These are phyloP conservation scores for Cliona cf. orientalis DNA, from an alignment of 37 sponge, comb jelly and placozoan genomes.

Conservation along the genomic window DNA sequence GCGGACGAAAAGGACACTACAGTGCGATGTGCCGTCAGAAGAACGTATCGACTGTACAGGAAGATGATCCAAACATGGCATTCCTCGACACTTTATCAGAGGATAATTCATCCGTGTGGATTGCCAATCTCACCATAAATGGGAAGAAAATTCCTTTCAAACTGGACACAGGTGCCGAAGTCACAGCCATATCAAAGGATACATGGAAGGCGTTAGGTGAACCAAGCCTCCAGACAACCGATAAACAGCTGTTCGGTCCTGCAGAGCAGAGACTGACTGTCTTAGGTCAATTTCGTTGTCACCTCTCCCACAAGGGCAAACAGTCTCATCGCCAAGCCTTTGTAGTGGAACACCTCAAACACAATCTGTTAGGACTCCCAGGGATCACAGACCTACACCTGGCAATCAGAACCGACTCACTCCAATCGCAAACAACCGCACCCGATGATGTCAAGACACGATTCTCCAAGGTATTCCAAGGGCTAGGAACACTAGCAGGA, in stretches of 20 bases:
- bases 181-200: too few species aligned
- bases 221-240: neutral
- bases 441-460: neutral
- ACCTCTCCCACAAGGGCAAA: neutral
- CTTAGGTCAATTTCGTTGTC: neutral
- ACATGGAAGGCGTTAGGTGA: too few species aligned
- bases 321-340: neutral
- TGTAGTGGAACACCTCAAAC: neutral
- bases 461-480: constrained; percentile 36
- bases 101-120: too few species aligned
- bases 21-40: too few species aligned
- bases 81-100: neutral
- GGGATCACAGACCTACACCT: neutral
- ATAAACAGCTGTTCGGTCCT: neutral
- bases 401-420: neutral
- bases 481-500: constrained; percentile 26
- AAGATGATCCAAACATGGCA: too few species aligned
- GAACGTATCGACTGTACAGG: too few species aligned
- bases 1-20: too few species aligned
- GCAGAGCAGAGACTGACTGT: neutral
- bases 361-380: constrained; percentile 1
- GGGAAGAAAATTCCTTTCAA: too few species aligned
- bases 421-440: neutral
- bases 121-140: too few species aligned
- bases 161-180: too few species aligned